These are phyloP conservation scores for Scaeva pyrastri DNA, from an alignment of 2,888 invertebrate genomes.

Conservation along the genomic window DNA sequence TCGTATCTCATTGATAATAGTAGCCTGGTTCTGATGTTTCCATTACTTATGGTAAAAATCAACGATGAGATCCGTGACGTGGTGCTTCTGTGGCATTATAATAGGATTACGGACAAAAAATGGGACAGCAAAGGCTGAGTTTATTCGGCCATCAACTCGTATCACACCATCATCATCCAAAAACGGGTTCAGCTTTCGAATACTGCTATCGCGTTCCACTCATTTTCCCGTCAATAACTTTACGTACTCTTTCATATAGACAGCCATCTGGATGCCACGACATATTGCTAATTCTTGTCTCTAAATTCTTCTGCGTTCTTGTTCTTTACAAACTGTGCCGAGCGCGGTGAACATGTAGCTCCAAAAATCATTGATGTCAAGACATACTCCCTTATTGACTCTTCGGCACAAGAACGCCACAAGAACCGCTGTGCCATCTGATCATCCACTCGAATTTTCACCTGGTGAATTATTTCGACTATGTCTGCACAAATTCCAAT, in stretches of 20 bases:
- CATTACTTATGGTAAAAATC: constrained; percentile 16
- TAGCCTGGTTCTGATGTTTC: constrained; percentile 15
- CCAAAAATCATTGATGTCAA: neutral
- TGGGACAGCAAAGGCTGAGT: constrained; percentile 1
- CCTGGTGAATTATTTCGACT: constrained; percentile 27
- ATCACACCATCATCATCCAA: neutral
- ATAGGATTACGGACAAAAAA: neutral
- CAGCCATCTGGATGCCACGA: neutral
- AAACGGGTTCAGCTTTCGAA: neutral
- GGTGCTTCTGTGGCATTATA: constrained; percentile 5
- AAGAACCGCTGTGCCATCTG: neutral
- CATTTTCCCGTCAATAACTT: neutral
- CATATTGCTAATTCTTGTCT: neutral
- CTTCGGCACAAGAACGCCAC: neutral
- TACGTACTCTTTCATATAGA: neutral
- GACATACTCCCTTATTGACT: neutral
- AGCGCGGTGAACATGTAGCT: constrained; percentile 68
- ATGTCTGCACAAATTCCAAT: constrained; percentile 16
- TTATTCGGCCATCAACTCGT: constrained; percentile 13
- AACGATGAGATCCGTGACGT: constrained; percentile 23
- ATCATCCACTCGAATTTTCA: constrained; percentile 41
- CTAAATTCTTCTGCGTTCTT: neutral
- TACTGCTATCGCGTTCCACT: neutral
- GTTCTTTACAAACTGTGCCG: constrained; percentile 57
- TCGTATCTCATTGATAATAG: constrained; percentile 34